Base-by-base conservation (phyloP, 2,113 vertebrate genomes). In the Phainopepla nitens region DNA sequence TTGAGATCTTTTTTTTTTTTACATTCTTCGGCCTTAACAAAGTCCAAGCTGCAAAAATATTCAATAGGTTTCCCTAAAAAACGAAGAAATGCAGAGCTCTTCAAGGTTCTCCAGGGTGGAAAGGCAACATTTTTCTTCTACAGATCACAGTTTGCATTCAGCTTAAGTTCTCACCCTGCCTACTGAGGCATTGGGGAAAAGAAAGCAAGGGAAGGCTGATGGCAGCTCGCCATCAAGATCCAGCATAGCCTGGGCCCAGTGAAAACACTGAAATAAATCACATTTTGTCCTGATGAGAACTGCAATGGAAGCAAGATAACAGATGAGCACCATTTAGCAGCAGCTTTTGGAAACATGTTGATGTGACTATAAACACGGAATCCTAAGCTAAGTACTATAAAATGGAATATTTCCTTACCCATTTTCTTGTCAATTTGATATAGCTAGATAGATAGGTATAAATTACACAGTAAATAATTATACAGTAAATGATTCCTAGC, bases 311-410 rank as follows among this genome's bases (percentile, higher is more conserved):
- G 62, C 49, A 85, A 91, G 69, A 7, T 39, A 90, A 87, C 50
- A 83, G 87, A 90, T 39, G n/a, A 93, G 64, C 94, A 91, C 21
- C 64, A 78, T 82, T 82, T 68, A 95, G 54, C 77, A 97, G 77
- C 73, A 92, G 65, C 54, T 95, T 92, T 70, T 82, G 39, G 87
- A 70, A 94, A 49, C 36, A 50, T 42, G 87, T 36, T 79, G 27
- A 82, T 84, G 50, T 18, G 45, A 73, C 68, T 87, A 61, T 31
- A 82, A 94, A 87, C 62, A 79, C 25, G 53, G 56, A 6, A 66
- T 75, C 56, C 56, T 28, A 78, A 72, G 23, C 35, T 51, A 82
- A 79, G 56, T 27, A 58, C 33, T 64, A 65, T 11, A 78, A 95
- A 79, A 84, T 18, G 72, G 35, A 88, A 5, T 70, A 73, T 41